Evolutionary conservation across 1,140 invertebrate genomes (phyloP).

Genomic region (Palaemon carinicauda): DNA sequence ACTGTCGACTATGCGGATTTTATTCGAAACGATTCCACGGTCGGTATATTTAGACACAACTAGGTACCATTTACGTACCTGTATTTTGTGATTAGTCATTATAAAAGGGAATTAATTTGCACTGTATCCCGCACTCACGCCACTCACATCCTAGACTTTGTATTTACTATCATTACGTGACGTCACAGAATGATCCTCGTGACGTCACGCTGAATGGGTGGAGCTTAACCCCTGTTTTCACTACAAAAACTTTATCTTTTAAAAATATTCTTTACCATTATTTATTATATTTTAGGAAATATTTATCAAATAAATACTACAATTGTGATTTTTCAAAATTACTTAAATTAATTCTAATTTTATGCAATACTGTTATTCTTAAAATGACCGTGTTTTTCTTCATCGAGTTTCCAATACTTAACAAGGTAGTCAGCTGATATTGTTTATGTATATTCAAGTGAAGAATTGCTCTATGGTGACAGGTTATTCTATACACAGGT

Average conservation of each 20-base stretch:
- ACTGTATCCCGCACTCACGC: conserved; percentile 66
- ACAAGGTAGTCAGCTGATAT: conserved; percentile 6
- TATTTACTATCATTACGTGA: conserved; percentile 82
- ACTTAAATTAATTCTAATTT: background rate
- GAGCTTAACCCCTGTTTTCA: background rate
- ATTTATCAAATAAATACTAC: no score
- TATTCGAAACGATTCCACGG: conserved; percentile 36
- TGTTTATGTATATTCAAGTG: conserved; percentile 23
- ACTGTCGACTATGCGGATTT: background rate
- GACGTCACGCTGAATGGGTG: conserved; percentile 55
- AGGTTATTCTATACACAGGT: no score
- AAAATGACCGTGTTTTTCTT: background rate
- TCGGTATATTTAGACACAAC: conserved; percentile 55
- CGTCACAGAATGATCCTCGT: conserved; percentile 67
- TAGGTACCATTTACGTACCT: conserved; percentile 63
- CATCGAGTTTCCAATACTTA: background rate
- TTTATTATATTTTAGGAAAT: background rate
- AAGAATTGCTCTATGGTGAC: no score
- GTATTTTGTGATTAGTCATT: conserved; percentile 67
- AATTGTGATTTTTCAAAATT: no score
- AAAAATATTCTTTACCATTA: background rate
- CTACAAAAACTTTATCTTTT: background rate
- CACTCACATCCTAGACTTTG: conserved; percentile 76
- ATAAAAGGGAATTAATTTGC: conserved; percentile 67
- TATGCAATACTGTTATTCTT: background rate